phyloP scores from a whole-genome alignment of 1,140 invertebrate genomes.

The Bombus breviceps region DNA sequence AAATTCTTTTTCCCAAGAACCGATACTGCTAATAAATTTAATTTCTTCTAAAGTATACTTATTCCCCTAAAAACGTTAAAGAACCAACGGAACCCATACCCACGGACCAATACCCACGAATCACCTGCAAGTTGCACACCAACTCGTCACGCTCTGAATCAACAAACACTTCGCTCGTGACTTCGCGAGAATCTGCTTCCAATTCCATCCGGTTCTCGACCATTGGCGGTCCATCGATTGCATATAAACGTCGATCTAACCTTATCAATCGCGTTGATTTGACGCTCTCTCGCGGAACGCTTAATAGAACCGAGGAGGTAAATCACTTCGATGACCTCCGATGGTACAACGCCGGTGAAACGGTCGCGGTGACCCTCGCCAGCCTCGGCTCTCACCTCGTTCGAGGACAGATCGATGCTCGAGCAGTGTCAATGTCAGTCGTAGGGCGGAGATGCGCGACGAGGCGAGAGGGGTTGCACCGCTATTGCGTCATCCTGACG shows the following conservation, averaged over 20 bases:
- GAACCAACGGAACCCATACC: no score
- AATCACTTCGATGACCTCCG: conserved; percentile 63
- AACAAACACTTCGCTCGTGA: neutral
- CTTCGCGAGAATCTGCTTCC: no score
- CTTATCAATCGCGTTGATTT: neutral
- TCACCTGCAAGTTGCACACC: neutral
- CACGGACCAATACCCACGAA: neutral
- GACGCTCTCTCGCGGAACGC: neutral
- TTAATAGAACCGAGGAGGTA: conserved; percentile 46
- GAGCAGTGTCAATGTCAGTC: conserved; percentile 75
- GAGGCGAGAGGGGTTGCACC: conserved; percentile 31
- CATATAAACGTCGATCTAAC: neutral
- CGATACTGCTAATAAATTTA: no score
- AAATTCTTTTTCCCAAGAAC: no score
- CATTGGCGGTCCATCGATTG: no score
- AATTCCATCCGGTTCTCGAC: no score
- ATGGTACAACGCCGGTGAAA: conserved; percentile 53
- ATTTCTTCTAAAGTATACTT: neutral
- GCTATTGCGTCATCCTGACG: conserved; percentile 72
- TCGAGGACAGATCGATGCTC: conserved; percentile 66
- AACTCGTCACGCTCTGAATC: neutral
- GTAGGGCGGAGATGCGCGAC: conserved; percentile 64
- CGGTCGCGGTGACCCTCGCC: conserved; percentile 61
- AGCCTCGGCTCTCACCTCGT: conserved; percentile 49
- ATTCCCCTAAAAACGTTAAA: no score